phyloP scores from a whole-genome alignment of 2,113 vertebrate species.

The Copsychus sechellarum region DNA sequence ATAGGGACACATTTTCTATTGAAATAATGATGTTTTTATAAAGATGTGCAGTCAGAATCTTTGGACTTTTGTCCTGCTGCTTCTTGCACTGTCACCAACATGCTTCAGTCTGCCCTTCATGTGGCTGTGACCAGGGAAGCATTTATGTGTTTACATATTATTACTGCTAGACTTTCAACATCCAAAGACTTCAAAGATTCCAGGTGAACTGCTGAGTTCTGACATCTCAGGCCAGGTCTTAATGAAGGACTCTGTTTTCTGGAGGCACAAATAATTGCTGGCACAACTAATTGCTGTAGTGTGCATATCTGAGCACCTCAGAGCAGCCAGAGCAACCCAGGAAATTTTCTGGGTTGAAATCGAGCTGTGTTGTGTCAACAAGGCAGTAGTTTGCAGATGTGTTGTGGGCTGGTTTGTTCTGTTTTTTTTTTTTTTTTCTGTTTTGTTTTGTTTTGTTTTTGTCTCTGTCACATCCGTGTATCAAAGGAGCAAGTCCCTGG shows the following conservation, averaged over 20 bases:
- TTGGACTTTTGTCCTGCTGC: not conserved
- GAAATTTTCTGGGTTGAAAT: not conserved
- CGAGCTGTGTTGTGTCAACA: not conserved
- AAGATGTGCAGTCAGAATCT: not conserved
- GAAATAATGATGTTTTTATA: not conserved
- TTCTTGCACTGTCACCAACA: not conserved
- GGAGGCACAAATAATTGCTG: not conserved
- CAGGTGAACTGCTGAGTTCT: not conserved
- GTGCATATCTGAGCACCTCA: not conserved
- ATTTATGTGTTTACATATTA: not conserved
- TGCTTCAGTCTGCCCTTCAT: not conserved
- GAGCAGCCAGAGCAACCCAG: not conserved
- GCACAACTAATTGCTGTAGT: not conserved
- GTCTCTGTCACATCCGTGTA: not conserved
- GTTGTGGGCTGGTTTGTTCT: not conserved
- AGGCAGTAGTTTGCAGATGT: not conserved
- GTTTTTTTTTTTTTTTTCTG: not conserved
- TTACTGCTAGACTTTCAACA: not conserved
- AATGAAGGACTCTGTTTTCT: not conserved
- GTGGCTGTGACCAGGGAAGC: not conserved
- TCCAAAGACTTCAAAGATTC: conserved; percentile 17
- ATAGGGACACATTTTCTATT: not conserved
- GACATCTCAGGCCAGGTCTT: not conserved
- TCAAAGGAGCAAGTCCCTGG: not conserved
- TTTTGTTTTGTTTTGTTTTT: no score